Evolutionary conservation across 2,888 invertebrate genomes (phyloP).

Genomic region (Heliconius cydno): DNA sequence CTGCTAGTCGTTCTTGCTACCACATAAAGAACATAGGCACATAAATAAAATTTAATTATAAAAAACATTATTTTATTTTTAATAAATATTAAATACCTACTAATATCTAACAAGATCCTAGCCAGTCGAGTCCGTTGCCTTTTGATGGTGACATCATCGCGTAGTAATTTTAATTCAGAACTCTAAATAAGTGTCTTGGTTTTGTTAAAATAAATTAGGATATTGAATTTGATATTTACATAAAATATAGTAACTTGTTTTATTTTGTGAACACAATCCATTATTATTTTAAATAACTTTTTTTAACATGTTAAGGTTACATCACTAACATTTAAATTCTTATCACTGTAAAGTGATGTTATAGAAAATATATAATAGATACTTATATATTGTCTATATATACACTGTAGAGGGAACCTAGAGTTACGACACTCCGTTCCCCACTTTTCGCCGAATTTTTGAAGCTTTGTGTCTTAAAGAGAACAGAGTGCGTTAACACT

Average conservation of each 20-base stretch:
- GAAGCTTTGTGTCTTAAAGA: too few relatives aligned
- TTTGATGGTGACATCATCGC: conserved; percentile 68
- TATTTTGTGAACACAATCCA: background rate
- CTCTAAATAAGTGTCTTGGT: conserved; percentile 53
- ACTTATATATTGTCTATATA: too few relatives aligned
- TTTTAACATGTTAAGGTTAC: background rate
- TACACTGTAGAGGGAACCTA: too few relatives aligned
- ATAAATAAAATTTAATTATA: background rate
- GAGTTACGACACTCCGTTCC: too few relatives aligned
- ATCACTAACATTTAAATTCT: background rate
- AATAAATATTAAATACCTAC: conserved; percentile 17
- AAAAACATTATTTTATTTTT: background rate
- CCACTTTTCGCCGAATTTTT: too few relatives aligned
- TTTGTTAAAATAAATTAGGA: conserved; percentile 36
- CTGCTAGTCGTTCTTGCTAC: too few relatives aligned
- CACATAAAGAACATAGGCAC: too few relatives aligned
- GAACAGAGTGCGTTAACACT: too few relatives aligned
- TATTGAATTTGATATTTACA: conserved; percentile 35
- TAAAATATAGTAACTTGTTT: conserved; percentile 20
- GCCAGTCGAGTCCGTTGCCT: conserved; percentile 60
- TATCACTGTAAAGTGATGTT: too few relatives aligned
- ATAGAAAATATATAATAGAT: background rate
- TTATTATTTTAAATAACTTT: conserved; percentile 3
- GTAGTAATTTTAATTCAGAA: conserved; percentile 62
- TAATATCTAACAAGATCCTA: conserved; percentile 45